A percentile compares a stretch with the other conserved stretches of the same genome.
These are phyloP conservation scores for Digitonthophagus gazella DNA, from an alignment of 2,888 invertebrate genomes.

Conservation along the genomic window DNA sequence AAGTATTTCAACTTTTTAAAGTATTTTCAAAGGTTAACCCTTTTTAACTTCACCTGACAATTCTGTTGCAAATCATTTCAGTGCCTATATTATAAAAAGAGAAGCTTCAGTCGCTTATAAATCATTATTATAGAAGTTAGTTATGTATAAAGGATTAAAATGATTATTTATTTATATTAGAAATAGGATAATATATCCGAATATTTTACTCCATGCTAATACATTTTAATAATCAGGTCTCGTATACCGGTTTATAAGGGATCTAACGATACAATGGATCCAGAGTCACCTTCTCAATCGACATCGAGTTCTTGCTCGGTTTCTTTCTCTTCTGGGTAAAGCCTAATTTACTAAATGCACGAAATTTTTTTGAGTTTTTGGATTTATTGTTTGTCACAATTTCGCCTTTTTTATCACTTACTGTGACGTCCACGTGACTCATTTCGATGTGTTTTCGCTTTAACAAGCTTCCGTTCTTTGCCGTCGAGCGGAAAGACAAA, in stretches of 20 bases:
- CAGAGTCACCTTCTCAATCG: conserved; percentile 46
- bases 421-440: conserved; percentile 20
- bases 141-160: background rate
- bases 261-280: conserved; percentile 47
- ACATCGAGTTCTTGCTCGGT: conserved; percentile 52
- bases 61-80: too few species aligned
- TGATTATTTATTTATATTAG: conserved; percentile 8
- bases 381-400: background rate
- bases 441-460: conserved; percentile 32
- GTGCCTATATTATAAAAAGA: too few species aligned
- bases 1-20: too few species aligned
- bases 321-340: conserved; percentile 53
- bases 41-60: too few species aligned
- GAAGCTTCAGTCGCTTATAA: too few species aligned
- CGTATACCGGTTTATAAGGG: conserved; percentile 74
- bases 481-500: conserved; percentile 46
- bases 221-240: conserved; percentile 49
- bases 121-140: background rate
- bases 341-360: background rate
- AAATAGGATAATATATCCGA: background rate
- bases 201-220: too few species aligned
- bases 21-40: too few species aligned
- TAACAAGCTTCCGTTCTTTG: conserved; percentile 45
- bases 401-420: background rate
- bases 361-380: conserved; percentile 24